A percentile compares a stretch with the other conserved stretches of the same genome.
Evolutionary conservation across 2,113 vertebrate genomes (phyloP).

Genomic region (Dascyllus trimaculatus): DNA sequence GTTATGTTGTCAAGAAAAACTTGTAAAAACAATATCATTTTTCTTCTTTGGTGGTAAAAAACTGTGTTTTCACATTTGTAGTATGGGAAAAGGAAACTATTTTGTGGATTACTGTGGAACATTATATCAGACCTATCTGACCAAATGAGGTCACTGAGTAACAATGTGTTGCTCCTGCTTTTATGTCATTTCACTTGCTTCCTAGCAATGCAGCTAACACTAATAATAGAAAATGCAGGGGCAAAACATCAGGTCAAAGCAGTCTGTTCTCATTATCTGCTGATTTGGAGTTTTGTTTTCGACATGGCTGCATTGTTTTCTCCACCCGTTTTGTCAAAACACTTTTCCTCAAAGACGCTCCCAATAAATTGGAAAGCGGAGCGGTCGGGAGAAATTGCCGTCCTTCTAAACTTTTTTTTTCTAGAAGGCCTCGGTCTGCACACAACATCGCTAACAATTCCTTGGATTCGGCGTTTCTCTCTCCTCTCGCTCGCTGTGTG

Average conservation of each 20-base stretch:
- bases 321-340: conserved; percentile 14
- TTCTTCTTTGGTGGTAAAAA: conserved; percentile 31
- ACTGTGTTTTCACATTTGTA: conserved; percentile 18
- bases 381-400: conserved; percentile 50
- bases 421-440: conserved; percentile 45
- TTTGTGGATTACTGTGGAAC: background rate
- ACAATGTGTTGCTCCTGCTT: background rate
- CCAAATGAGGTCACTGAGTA: background rate
- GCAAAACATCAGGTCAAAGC: background rate
- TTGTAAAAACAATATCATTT: background rate
- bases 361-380: conserved; percentile 44
- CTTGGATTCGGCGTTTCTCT: conserved; percentile 66
- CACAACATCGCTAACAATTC: conserved; percentile 65
- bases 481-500: conserved; percentile 60
- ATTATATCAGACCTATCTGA: background rate
- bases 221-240: conserved; percentile 8
- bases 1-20: conserved; percentile 26
- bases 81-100: conserved; percentile 37
- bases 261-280: conserved; percentile 13
- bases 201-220: background rate
- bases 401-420: conserved; percentile 49
- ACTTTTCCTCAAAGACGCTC: conserved; percentile 51
- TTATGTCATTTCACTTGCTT: background rate
- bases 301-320: conserved; percentile 26
- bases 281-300: conserved; percentile 27